Evolutionary conservation across 1,140 invertebrate species (phyloP), one percentile per base, ranked within the genome.

Genomic region (Lepidostoma basale): DNA sequence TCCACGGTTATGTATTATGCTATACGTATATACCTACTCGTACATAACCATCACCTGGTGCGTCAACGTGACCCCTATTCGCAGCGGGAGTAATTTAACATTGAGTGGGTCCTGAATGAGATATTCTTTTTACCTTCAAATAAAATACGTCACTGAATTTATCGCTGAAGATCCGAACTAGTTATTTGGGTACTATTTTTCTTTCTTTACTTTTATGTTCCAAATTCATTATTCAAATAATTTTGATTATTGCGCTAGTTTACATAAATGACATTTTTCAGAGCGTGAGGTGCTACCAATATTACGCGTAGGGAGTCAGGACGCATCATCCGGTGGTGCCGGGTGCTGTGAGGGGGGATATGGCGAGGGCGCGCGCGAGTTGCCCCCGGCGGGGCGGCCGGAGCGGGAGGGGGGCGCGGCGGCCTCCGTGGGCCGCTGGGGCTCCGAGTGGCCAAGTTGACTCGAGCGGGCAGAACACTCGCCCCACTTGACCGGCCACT

Each of bases 401-500:
- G 92, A 95, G 82, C 94, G 92, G 92, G 86, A 88, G 79, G 81
- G 82, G 83, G 83, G 86, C 70, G 87, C 87, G 75, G 85, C 89
- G 82, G 90, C 90, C 81, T 87, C 88, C 74, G 90, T 92, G 76
- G 90, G 90, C 76, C 89, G 91, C 70, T 94, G 91, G 92, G 92
- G 91, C 79, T 88, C 87, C 79, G 92, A 95, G 81, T 94, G 92
- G 92, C 92, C 92, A 83, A 94, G 92, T 93, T 94, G 92, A 94
- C 92, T 94, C 92, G 89, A 85, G 84, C 82, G 81, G 82, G 82
- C 77, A 75, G 78, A 77, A 77, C 79, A 82, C 78, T 79, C 81
- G 80, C 78, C 74, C 71, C 72, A 75, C 75, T 76, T 78, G 75
- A 72, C 77, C 77, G 76, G 78, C 33, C 69, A 76, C 68, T 75